Evolutionary conservation across 2,888 invertebrate species (phyloP).

Genomic region (Rhogogaster chlorosoma): DNA sequence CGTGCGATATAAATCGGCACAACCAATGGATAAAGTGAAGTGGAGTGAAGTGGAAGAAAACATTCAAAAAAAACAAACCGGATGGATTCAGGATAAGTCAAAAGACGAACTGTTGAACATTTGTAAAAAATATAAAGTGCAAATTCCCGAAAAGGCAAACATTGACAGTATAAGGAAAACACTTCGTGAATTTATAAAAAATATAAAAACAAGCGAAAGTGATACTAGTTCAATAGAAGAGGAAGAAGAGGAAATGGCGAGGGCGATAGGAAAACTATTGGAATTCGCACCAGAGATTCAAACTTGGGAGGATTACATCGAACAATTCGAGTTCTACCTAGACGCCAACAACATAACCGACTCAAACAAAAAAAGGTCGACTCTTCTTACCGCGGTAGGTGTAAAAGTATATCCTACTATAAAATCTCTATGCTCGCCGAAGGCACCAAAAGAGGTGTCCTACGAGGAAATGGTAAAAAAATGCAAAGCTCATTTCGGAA

Average conservation of each 20-base stretch:
- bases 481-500: conserved; percentile 52
- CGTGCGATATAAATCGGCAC: no score
- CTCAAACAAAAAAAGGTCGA: conserved; percentile 35
- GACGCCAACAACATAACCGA: conserved; percentile 39
- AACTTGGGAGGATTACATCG: conserved; percentile 49
- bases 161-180: conserved; percentile 6
- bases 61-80: conserved; percentile 1
- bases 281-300: conserved; percentile 47
- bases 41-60: not conserved
- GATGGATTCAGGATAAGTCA: not conserved
- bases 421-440: conserved; percentile 52
- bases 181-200: not conserved
- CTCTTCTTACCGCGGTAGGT: conserved; percentile 52
- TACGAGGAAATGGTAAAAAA: conserved; percentile 43
- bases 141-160: conserved; percentile 6
- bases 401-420: conserved; percentile 50
- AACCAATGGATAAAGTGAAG: no score
- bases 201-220: not conserved
- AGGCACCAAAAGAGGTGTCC: conserved; percentile 46
- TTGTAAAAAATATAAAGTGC: conserved; percentile 25
- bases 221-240: not conserved
- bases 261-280: conserved; percentile 36
- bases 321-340: conserved; percentile 49
- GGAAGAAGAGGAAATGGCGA: conserved; percentile 33
- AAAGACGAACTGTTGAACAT: conserved; percentile 43